Evolutionary conservation across 2,888 invertebrate genomes (phyloP), one percentile per base, ranked within the genome.

Genomic region (Lasioglossum leucozonium): DNA sequence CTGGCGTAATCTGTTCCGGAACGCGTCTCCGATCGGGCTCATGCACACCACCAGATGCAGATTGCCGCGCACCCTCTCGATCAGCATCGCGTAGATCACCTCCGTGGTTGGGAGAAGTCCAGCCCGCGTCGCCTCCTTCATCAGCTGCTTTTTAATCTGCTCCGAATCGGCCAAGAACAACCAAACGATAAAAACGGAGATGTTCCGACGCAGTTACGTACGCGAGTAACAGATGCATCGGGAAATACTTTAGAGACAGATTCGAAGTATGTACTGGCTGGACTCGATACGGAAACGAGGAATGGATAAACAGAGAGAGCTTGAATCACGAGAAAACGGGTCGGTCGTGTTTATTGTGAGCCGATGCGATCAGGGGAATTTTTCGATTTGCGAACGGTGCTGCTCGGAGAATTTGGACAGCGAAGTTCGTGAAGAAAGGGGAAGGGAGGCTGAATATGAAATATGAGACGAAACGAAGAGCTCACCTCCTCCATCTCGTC

Each of bases 401-500:
- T n/a, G n/a, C n/a, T n/a, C n/a, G n/a, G n/a, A n/a, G n/a, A n/a
- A n/a, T n/a, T n/a, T n/a, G n/a, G n/a, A n/a, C n/a, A n/a, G n/a
- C n/a, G 44, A 5, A 18, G 44, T 22, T 51, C 8, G 0, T 16
- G 22, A 58, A 26, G 11, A 13, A 0, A 26, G 58, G 13, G 26
- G 2, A 13, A 13, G 26, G 13, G 11, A 26, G 13, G 58, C 26
- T 13, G 13, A 13, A 11, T 10, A 58, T 26, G 58, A 58, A 26
- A 26, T 16, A 58, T 26, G 2, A 37, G 37, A 22, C 22, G 3
- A 37, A 18, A 67, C 37, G 40, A 34, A 8, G 18, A 4, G 0
- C 96, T 95, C 91, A 98, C 98, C 92, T 98, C 98, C 93, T 98
- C 98, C 95, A 98, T 97, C 95, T 99, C 98, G 89, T 98, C 98